Conservation (phyloP, 2,797 vertebrate species). For the Eidolon dupreanum region DNA sequence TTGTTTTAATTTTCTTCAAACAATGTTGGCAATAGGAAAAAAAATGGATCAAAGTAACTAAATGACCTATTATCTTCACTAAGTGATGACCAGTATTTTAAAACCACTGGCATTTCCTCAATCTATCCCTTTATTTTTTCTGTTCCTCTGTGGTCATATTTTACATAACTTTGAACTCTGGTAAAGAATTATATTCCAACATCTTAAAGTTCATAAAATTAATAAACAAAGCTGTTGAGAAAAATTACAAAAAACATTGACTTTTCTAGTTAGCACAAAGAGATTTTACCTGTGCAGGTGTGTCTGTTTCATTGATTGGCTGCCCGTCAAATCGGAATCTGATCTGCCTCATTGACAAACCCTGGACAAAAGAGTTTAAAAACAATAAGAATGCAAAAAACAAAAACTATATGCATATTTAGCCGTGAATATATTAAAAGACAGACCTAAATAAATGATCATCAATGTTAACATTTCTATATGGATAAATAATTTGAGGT, state of each 20-base stretch:
- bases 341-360: conserved; percentile 99
- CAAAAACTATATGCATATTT: background rate
- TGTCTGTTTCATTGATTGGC: conserved; percentile 99
- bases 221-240: background rate
- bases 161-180: background rate
- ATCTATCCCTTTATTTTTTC: background rate
- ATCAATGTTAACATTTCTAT: background rate
- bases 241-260: background rate
- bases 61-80: background rate
- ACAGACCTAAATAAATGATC: background rate
- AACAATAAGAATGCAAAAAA: conserved; percentile 25
- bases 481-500: background rate
- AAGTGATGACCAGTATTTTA: background rate
- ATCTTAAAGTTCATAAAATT: background rate
- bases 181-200: background rate
- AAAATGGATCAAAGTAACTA: background rate
- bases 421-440: background rate
- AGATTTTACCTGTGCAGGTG: conserved; percentile 95
- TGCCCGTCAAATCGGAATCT: conserved; percentile 99
- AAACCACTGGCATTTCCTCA: background rate
- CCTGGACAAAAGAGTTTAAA: conserved; percentile 87
- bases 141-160: background rate
- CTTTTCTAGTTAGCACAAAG: conserved; percentile 24
- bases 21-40: background rate
- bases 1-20: background rate